Base-by-base conservation (phyloP, 2,888 invertebrate species). In the Corythucha ciliata region DNA sequence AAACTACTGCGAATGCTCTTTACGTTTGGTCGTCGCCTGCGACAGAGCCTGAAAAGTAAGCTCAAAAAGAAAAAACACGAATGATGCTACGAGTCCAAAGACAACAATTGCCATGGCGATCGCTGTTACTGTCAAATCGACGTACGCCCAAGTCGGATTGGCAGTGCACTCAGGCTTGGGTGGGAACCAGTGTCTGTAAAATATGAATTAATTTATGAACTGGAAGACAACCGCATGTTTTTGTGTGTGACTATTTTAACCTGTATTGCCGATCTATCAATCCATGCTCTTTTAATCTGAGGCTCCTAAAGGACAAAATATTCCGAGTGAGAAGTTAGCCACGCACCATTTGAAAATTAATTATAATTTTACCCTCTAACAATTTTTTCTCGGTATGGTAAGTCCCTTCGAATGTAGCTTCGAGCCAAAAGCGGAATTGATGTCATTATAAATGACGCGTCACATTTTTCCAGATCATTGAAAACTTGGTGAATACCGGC, bases 171-270 rank as follows among this genome's bases (percentile, higher is more conserved):
- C 32, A 3, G 48, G 48, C n/a, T 18, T 39, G 8, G 26, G 12
- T 10, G 48, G 48, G 22, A 32, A 48, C 48, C 48, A 48, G 18
- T 40, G 32, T 20, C 48, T 48, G 48, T 4, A 48, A 48, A 36
- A 8, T 8, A 10, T 14, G 14, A 36, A 14, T 12, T 36, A n/a
- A 36, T 36, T 36, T 7, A 14, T 36, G 16, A 12, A 29, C 29
- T 29, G 12, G 8, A 29, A 29, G 12, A 29, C 12, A 12, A 29
- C 8, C 8, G 29, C n/a, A n/a, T 29, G n/a, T 29, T 29, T 29
- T 29, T 29, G 29, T 10, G n/a, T 29, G n/a, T 8, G 29, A 10
- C 8, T 29, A 10, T 29, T 29, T 29, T 10, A 29, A 46, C 46
- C 34, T 46, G 25, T 22, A 34, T 21, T 46, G 46, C 2, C 46